Evolutionary conservation across 2,888 invertebrate species (phyloP).

Genomic region (Disparrhopalites patrizii): DNA sequence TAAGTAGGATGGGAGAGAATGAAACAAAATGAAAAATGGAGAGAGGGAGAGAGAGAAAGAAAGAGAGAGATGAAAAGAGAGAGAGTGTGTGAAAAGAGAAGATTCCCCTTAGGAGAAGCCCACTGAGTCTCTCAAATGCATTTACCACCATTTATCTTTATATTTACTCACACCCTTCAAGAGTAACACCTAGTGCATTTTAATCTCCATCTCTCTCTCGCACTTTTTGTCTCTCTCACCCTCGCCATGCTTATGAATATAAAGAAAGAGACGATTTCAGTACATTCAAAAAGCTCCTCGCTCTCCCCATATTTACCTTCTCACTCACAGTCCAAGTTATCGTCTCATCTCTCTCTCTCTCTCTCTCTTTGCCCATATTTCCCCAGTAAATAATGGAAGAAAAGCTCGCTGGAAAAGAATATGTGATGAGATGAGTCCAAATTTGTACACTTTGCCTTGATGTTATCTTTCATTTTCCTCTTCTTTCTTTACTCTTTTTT

Average conservation of each 20-base stretch:
- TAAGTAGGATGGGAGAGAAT: not conserved
- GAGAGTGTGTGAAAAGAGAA: too few relatives aligned
- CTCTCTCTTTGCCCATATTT: not conserved
- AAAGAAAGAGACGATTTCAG: not conserved
- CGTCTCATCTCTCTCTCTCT: too few relatives aligned
- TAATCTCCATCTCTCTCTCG: not conserved
- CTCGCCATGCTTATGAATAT: not conserved
- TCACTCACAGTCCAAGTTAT: not conserved
- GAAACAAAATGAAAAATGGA: not conserved
- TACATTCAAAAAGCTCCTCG: not conserved
- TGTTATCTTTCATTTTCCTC: too few relatives aligned
- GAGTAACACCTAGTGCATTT: conserved; percentile 3
- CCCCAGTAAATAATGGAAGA: too few relatives aligned
- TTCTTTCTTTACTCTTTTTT: too few relatives aligned
- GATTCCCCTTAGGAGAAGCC: too few relatives aligned
- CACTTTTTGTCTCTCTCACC: too few relatives aligned
- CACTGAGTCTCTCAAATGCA: not conserved
- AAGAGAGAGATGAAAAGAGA: not conserved
- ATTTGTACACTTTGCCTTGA: too few relatives aligned
- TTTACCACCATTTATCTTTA: conserved; percentile 7
- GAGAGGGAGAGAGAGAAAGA: not conserved
- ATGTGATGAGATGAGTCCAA: too few relatives aligned
- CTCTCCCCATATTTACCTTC: not conserved
- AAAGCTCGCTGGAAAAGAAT: too few relatives aligned
- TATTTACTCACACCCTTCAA: conserved; percentile 8